Evolutionary conservation across 2,113 vertebrate species (phyloP).

Genomic region (Pan troglodytes): NHGRI_mPanTro3-v2.1_pri NC_072403.2:163303501-163304000

Average conservation of each 20-base stretch:
- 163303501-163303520: neutral
- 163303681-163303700: neutral
- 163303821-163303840: neutral
- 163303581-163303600: neutral
- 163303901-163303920: neutral
- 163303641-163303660: neutral
- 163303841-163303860: neutral
- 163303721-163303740: neutral
- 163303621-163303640: neutral
- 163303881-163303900: neutral
- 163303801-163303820: neutral
- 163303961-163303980: neutral
- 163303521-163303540: neutral
- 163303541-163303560: neutral
- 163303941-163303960: neutral
- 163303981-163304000: neutral
- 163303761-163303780: neutral
- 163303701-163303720: neutral
- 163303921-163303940: neutral
- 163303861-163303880: neutral
- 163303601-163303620: neutral
- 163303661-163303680: neutral
- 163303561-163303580: neutral
- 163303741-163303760: neutral
- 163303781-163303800: neutral